phyloP scores from a whole-genome alignment of 1,140 invertebrate genomes.

The Drosophila tani region DNA sequence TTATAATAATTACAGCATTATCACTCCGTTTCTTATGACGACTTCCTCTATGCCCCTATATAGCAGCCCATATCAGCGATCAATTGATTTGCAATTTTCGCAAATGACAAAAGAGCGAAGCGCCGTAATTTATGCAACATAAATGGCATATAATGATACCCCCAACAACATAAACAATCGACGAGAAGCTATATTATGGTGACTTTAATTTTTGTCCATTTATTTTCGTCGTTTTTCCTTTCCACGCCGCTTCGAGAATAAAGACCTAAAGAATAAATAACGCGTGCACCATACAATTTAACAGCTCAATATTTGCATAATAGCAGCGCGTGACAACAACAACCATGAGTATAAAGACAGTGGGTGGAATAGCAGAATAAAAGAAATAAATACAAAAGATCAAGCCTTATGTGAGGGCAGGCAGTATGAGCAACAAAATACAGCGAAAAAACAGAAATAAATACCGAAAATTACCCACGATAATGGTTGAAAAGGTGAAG shows the following conservation, averaged over 20 bases:
- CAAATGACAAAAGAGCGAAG: conserved; percentile 65
- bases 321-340: conserved; percentile 78
- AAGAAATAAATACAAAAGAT: conserved; percentile 28
- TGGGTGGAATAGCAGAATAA: conserved; percentile 18
- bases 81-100: conserved; percentile 59
- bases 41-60: conserved; percentile 20
- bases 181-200: conserved; percentile 45
- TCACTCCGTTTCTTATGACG: conserved; percentile 3
- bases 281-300: conserved; percentile 76
- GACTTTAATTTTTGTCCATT: conserved; percentile 46
- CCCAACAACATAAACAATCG: conserved; percentile 41
- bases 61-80: conserved; percentile 20
- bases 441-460: conserved; percentile 13
- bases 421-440: conserved; percentile 13
- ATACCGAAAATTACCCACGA: neutral
- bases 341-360: conserved; percentile 41
- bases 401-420: conserved; percentile 9
- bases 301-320: conserved; percentile 81
- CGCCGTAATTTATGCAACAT: conserved; percentile 81
- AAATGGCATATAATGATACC: conserved; percentile 68
- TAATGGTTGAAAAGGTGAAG: neutral
- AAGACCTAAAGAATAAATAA: conserved; percentile 73
- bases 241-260: conserved; percentile 29
- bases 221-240: conserved; percentile 27
- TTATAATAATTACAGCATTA: conserved; percentile 25